phyloP scores from a whole-genome alignment of 2,797 vertebrate genomes.

The Gymnopithys bicolor region DNA sequence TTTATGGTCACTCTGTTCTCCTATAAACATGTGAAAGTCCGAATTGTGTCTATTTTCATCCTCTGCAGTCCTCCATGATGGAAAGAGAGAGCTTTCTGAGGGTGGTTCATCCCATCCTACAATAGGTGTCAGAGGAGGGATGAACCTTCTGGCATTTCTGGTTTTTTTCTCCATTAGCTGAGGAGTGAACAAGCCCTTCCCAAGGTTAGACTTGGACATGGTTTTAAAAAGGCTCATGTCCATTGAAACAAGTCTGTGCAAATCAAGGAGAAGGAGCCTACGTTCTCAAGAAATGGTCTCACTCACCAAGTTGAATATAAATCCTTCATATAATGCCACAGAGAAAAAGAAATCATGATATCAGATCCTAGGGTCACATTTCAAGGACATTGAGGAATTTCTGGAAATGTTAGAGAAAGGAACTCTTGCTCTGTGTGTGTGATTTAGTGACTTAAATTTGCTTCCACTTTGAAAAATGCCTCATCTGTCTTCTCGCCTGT shows the following conservation, averaged over 20 bases:
- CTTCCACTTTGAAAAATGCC: slow-evolving; percentile 8
- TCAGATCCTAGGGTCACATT: neutral
- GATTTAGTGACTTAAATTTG: slow-evolving; percentile 10
- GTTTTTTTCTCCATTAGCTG: neutral
- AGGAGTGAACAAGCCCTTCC: neutral
- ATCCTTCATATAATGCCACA: neutral
- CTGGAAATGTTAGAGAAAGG: neutral
- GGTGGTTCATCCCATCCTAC: neutral
- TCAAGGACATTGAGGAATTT: slow-evolving; percentile 3
- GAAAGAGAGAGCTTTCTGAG: neutral
- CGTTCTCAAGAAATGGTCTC: neutral
- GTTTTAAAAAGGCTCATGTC: neutral
- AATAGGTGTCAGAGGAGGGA: neutral
- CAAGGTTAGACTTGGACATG: neutral
- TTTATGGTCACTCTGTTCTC: neutral
- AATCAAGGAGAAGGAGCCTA: neutral
- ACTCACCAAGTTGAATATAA: neutral
- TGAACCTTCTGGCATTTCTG: neutral
- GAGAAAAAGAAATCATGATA: neutral
- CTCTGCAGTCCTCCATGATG: neutral
- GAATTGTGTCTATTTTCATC: neutral
- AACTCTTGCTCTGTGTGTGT: neutral
- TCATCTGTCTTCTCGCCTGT: neutral
- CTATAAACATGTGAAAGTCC: neutral
- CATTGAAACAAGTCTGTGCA: neutral